A percentile compares a stretch with the other conserved stretches of the same genome.
These are phyloP conservation scores for Microtus oregoni DNA, from an alignment of 2,113 vertebrate genomes.

Conservation along the genomic window DNA sequence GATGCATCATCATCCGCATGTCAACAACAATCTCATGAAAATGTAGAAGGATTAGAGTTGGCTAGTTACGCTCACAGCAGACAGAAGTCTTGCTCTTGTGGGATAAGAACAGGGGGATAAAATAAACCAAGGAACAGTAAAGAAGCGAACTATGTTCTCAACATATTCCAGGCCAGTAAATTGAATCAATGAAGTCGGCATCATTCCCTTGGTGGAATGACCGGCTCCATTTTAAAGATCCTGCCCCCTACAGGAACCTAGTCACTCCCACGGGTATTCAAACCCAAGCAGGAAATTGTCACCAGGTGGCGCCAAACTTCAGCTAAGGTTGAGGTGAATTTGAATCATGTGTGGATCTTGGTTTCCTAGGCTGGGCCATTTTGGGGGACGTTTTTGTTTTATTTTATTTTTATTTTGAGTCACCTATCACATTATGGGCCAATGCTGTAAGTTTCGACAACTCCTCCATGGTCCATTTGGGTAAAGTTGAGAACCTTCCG, in stretches of 20 bases:
- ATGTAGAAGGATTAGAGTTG: neutral
- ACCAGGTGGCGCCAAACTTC: slow-evolving; percentile 73
- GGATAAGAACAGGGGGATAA: neutral
- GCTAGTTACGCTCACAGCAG: neutral
- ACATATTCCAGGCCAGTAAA: neutral
- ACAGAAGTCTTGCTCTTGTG: neutral
- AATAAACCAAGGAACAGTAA: neutral
- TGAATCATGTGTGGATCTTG: neutral
- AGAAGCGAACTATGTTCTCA: neutral
- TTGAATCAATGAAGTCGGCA: neutral
- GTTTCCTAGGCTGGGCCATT: neutral
- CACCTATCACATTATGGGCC: neutral
- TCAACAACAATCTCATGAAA: neutral
- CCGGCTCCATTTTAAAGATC: neutral
- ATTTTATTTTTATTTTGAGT: neutral
- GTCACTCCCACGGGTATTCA: neutral
- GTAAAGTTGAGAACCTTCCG: neutral
- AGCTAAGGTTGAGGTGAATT: slow-evolving; percentile 55
- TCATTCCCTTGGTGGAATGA: neutral
- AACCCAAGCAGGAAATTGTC: slow-evolving; percentile 5
- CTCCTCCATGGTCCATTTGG: neutral
- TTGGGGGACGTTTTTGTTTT: neutral
- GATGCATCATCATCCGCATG: neutral
- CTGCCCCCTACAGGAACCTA: neutral
- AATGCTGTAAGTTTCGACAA: neutral